phyloP scores from a whole-genome alignment of 1,140 invertebrate genomes.

The Cydia splendana region DNA sequence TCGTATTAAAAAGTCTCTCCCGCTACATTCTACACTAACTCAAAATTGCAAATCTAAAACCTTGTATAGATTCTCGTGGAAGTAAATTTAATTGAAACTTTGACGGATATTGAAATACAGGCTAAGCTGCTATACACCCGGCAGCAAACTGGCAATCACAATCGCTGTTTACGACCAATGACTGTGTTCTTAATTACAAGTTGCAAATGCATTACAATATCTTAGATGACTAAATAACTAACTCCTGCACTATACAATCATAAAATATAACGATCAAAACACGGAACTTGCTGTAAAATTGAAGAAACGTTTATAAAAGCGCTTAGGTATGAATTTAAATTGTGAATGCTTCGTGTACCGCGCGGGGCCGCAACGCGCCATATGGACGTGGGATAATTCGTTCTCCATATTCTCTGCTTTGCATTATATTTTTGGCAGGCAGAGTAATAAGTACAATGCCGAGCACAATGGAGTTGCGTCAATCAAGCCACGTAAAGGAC shows the following conservation, averaged over 20 bases:
- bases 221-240: conserved; percentile 23
- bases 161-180: conserved; percentile 42
- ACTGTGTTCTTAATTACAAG: conserved; percentile 40
- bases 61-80: neutral
- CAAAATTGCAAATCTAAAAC: neutral
- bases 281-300: conserved; percentile 16
- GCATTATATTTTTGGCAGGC: conserved; percentile 41
- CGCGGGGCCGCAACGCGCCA: neutral
- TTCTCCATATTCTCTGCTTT: conserved; percentile 37
- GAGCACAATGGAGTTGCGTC: conserved; percentile 50
- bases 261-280: neutral
- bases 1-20: neutral
- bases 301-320: conserved; percentile 19
- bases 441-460: conserved; percentile 41
- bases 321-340: conserved; percentile 11
- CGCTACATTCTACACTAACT: neutral
- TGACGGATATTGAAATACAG: conserved; percentile 4
- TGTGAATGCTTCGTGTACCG: conserved; percentile 23
- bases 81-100: conserved; percentile 1
- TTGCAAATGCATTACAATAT: conserved; percentile 28
- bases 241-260: conserved; percentile 20
- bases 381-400: conserved; percentile 35
- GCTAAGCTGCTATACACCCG: neutral
- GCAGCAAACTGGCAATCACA: conserved; percentile 29
- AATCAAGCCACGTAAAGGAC: conserved; percentile 57